Evolutionary conservation across 2,888 invertebrate species (phyloP).

Genomic region (Dryadula phaetusa): DNA sequence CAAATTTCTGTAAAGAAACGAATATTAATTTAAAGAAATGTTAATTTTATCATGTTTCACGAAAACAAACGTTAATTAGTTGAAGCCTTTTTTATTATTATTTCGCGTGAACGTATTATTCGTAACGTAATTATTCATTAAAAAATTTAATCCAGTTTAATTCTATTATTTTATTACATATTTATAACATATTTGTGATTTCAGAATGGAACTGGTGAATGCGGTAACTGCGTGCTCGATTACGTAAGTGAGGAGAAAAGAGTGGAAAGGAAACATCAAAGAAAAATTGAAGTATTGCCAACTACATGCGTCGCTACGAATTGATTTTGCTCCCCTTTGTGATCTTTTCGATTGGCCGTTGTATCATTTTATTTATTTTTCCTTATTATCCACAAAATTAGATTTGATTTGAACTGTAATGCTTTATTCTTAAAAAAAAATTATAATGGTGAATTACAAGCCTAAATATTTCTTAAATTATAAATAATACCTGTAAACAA

Average conservation of each 20-base stretch:
- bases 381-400: not conserved
- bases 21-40: not conserved
- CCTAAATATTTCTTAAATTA: no score
- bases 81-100: not conserved
- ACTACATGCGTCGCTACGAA: conserved; percentile 70
- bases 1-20: conserved; percentile 41
- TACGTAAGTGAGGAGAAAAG: conserved; percentile 60
- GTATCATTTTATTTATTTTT: conserved; percentile 32
- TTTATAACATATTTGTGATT: conserved; percentile 14
- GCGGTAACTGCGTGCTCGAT: conserved; percentile 53
- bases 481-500: no score
- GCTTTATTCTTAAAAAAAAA: no score
- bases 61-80: not conserved
- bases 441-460: not conserved
- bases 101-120: not conserved
- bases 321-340: conserved; percentile 72
- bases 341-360: conserved; percentile 43
- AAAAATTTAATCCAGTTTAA: no score
- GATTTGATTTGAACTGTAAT: not conserved
- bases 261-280: conserved; percentile 68
- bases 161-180: not conserved
- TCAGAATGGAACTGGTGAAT: conserved; percentile 47
- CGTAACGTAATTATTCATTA: not conserved
- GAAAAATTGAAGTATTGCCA: conserved; percentile 80
- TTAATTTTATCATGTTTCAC: not conserved